Percentiles rank a stretch among this genome's conserved stretches.
Conservation (phyloP, 1,140 invertebrate species). For the Epicauta chinensis region DNA sequence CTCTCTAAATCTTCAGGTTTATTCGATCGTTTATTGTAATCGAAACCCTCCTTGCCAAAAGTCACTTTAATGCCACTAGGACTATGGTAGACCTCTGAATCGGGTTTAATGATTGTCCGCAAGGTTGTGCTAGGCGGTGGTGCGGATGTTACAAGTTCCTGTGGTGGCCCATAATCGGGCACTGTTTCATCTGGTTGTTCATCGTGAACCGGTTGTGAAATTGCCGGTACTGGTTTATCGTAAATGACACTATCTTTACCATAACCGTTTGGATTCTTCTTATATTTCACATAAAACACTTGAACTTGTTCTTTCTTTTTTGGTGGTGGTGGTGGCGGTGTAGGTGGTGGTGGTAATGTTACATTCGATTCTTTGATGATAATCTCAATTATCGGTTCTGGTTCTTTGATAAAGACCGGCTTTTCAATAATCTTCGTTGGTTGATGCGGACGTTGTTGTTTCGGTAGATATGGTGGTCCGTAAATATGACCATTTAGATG, state of each 20-base stretch:
- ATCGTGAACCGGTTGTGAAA: conserved; percentile 58
- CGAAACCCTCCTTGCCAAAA: conserved; percentile 59
- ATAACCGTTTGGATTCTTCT: conserved; percentile 64
- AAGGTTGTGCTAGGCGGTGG: conserved; percentile 66
- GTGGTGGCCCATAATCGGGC: conserved; percentile 43
- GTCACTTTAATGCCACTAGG: conserved; percentile 68
- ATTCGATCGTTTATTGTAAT: conserved; percentile 48
- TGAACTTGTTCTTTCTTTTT: conserved; percentile 75
- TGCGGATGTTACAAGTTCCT: conserved; percentile 43
- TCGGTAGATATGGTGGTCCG: conserved; percentile 35
- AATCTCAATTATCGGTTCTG: conserved; percentile 85
- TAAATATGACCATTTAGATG: conserved; percentile 45
- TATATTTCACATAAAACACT: conserved; percentile 85
- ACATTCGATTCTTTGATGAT: conserved; percentile 87
- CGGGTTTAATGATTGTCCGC: conserved; percentile 73
- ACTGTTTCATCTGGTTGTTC: conserved; percentile 50
- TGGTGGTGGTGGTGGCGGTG: conserved; percentile 46
- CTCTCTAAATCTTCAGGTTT: conserved; percentile 30
- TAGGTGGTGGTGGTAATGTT: conserved; percentile 59
- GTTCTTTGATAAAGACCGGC: conserved; percentile 62
- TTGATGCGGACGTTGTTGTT: neutral
- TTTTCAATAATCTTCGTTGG: conserved; percentile 47
- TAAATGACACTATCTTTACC: conserved; percentile 65
- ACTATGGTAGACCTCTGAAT: conserved; percentile 72
- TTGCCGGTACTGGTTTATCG: conserved; percentile 66